Base-by-base conservation (phyloP, 2,888 invertebrate genomes). In the Diadromus collaris region DNA sequence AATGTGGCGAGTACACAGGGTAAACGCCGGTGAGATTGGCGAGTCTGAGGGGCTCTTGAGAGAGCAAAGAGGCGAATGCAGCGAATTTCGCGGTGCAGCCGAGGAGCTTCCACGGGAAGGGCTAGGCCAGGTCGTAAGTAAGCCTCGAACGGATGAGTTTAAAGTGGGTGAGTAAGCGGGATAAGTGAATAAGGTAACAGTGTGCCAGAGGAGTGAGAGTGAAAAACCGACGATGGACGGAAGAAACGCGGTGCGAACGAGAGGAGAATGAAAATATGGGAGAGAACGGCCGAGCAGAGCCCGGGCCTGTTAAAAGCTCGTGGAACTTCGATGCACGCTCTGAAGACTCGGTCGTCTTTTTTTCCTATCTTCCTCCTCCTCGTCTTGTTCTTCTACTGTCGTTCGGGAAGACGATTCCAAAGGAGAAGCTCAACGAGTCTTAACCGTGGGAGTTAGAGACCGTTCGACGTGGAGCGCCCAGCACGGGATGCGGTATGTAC, bases 381-480 rank as follows among this genome's bases (percentile, higher is more conserved):
- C 19, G 1, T 34, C 19, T 41, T 44, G 48, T 29, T 19, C 13
- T 3, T 61, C 51, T 16, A 65, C 61, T 44, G 61, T 71, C 58
- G 71, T 68, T 61, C 54, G 56, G 67, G 19, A 73, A 69, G 60
- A 58, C 21, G 65, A 56, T 65, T 48, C 69, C 24, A 32, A 76
- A 64, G 58, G 61, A 70, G 68, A 44, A 58, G 44, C 29, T 58
- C 48, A 65, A 61, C 69, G 67, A 79, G 69, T 78, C 73, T 75
- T 82, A 76, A 88, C 88, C 88, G 89, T 89, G 89, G 89, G 89
- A 89, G 86, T 87, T 82, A 76, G 80, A 80, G 67, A 80, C 78
- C 76, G 69, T 73, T 79, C 70, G 76, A 72, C 70, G 73, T 75
- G 38, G 10, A 27, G 32, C 63, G 72, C 65, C 72, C 74, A 32